phyloP scores from a whole-genome alignment of 2,888 invertebrate genomes.

The Malthinus flaveolus region DNA sequence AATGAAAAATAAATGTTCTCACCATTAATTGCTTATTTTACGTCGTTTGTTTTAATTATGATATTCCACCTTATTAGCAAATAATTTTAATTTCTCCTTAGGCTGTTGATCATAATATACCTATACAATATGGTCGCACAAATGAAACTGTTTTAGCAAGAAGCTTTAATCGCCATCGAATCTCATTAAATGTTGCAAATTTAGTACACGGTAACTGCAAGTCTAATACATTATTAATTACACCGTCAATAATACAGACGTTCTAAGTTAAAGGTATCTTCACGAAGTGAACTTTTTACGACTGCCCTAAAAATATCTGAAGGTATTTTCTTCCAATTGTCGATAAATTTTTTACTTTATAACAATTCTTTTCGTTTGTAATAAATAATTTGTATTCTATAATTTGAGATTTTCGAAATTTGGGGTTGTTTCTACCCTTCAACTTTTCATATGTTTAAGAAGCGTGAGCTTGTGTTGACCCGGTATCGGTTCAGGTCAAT shows the following conservation, averaged over 20 bases:
- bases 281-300: conserved; percentile 5
- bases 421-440: conserved; percentile 29
- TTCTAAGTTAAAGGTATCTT: not conserved
- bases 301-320: not conserved
- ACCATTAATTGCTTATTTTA: not conserved
- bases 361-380: not conserved
- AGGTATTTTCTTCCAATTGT: not conserved
- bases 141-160: not conserved
- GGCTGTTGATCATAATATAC: no score
- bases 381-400: not conserved
- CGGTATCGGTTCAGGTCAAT: conserved; percentile 37
- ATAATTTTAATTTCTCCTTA: not conserved
- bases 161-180: not conserved
- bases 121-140: no score
- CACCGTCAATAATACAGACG: not conserved
- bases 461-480: conserved; percentile 34
- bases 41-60: not conserved
- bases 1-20: no score
- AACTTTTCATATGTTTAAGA: conserved; percentile 31
- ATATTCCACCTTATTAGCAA: not conserved
- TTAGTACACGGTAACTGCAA: not conserved
- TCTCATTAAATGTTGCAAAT: not conserved
- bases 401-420: not conserved
- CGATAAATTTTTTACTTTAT: not conserved
- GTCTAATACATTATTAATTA: conserved; percentile 4